Base-by-base conservation (phyloP, 1,140 invertebrate species). In the Myzus persicae region DNA sequence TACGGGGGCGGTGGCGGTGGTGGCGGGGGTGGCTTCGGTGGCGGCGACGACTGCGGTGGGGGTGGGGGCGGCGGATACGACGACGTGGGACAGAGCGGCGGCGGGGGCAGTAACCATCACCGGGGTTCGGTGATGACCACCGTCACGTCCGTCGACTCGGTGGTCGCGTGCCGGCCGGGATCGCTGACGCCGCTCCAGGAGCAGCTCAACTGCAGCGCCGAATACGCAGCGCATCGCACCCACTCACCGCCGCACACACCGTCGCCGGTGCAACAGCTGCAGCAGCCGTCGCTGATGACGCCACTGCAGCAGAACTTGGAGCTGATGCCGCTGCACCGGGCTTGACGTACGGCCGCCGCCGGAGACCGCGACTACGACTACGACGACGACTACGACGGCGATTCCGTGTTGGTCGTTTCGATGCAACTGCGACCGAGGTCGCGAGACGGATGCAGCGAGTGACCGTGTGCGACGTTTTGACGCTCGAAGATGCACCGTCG, bases 281-380 rank as follows among this genome's bases (percentile, higher is more conserved):
- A 90, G 95, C 96, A 95, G 95, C 96, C 91, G 96, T 96, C 94
- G 97, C 82, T 96, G 97, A 96, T 95, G 95, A 96, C 91, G 96
- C 96, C 94, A 97, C 81, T 96, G 97, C 90, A 98, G 97, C 22
- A 98, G 59, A 67, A 67, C 59, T 67, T 67, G 59, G 59, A 67
- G n/a, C 31, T 98, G 95, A 97, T 97, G 9, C 98, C 97, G 8
- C 97, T 97, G 7, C 94, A 96, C 97, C 94, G 40, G 14, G 96
- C 97, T 94, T 95, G 96, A 94, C 97, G 97, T 96, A 94, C 97
- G 97, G 96, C 96, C 54, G 94, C 93, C 90, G 91, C 94, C 22
- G 92, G 93, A 92, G 46, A 20, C 46, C 46, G 18, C 18, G 46
- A 48, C 3, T 48, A 48, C 46, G 14, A 48, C 46, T 48, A 38